Conservation (phyloP, 2,888 invertebrate species). For the Lagria hirta region DNA sequence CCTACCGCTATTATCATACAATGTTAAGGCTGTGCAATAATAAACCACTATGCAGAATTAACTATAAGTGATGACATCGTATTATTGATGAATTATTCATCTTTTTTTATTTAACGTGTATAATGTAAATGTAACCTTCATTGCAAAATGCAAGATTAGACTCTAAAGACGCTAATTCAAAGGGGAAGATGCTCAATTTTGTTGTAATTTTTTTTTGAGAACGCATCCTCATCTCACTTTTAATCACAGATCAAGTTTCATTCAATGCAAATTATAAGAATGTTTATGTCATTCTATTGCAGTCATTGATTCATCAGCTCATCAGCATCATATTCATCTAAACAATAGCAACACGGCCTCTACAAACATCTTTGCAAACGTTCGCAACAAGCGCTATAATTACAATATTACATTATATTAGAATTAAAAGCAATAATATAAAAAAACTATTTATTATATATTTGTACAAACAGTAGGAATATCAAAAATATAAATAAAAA, state of each 20-base stretch:
- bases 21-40: slow-evolving; percentile 7
- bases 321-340: too few species aligned
- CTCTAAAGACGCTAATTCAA: slow-evolving; percentile 1
- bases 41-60: slow-evolving; percentile 5
- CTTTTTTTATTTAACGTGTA: too few species aligned
- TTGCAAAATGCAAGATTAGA: not conserved
- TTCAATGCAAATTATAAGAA: slow-evolving; percentile 12
- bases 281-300: too few species aligned
- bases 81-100: slow-evolving; percentile 12
- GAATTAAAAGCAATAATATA: too few species aligned
- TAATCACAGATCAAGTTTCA: not conserved
- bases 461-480: too few species aligned
- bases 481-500: too few species aligned
- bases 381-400: too few species aligned
- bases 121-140: slow-evolving; percentile 3
- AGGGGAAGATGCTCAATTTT: slow-evolving; percentile 5
- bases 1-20: slow-evolving; percentile 13
- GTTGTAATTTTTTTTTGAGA: not conserved
- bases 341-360: too few species aligned
- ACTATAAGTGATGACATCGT: slow-evolving; percentile 1
- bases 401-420: too few species aligned
- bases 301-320: too few species aligned
- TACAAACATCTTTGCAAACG: too few species aligned
- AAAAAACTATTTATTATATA: too few species aligned
- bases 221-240: not conserved